phyloP scores from a whole-genome alignment of 1,140 invertebrate genomes.

The Nymphalis io region DNA sequence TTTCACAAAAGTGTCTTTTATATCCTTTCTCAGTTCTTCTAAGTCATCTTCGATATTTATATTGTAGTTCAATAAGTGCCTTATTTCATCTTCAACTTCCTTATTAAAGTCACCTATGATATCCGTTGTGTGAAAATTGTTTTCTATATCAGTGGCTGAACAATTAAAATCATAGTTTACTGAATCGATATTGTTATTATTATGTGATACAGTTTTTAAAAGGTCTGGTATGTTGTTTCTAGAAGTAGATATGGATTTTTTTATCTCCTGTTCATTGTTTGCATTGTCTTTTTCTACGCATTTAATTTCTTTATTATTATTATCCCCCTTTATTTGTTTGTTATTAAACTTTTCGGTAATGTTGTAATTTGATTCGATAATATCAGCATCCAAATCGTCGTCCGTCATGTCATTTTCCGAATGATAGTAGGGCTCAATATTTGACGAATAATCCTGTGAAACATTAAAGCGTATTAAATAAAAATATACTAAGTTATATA shows the following conservation, averaged over 20 bases:
- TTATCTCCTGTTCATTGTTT: constrained; percentile 30
- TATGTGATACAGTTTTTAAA: constrained; percentile 61
- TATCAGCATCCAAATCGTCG: constrained; percentile 68
- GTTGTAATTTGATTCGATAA: constrained; percentile 31
- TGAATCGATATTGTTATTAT: constrained; percentile 59
- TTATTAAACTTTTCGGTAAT: constrained; percentile 7
- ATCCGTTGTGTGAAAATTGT: constrained; percentile 73
- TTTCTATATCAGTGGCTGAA: constrained; percentile 70
- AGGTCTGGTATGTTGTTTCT: constrained; percentile 69
- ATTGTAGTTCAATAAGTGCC: constrained; percentile 71
- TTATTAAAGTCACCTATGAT: constrained; percentile 81
- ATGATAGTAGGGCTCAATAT: constrained; percentile 69
- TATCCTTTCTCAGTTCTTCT: constrained; percentile 76
- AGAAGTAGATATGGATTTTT: constrained; percentile 22
- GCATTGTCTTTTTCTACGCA: constrained; percentile 30
- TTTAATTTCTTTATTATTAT: constrained; percentile 30
- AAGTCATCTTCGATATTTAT: constrained; percentile 77
- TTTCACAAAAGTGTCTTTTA: constrained; percentile 75
- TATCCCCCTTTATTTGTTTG: constrained; percentile 10
- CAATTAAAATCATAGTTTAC: constrained; percentile 54
- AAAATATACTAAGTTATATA: constrained; percentile 2
- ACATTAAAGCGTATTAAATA: constrained; percentile 29
- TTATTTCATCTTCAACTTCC: constrained; percentile 81
- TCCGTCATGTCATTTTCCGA: constrained; percentile 79
- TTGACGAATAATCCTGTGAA: constrained; percentile 69